These are phyloP conservation scores for Osmerus eperlanus DNA, from an alignment of 2,113 vertebrate genomes.

Conservation along the genomic window DNA sequence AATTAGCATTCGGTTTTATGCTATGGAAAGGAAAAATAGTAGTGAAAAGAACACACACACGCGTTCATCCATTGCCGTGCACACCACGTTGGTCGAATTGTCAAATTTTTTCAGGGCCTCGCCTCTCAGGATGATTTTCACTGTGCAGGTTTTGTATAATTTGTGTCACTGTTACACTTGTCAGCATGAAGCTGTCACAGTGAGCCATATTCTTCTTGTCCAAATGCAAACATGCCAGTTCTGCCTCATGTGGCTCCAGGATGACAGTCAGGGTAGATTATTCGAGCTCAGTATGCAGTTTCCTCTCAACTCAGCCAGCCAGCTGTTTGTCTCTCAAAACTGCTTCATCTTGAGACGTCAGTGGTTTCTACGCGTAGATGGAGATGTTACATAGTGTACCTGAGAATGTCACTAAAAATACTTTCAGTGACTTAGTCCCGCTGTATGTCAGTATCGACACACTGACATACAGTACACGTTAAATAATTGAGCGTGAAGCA, in stretches of 20 bases:
- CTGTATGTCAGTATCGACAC: too few species aligned
- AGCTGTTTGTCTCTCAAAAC: conserved; percentile 74
- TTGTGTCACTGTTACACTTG: conserved; percentile 77
- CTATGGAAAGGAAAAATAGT: conserved; percentile 25
- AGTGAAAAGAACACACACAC: conserved; percentile 23
- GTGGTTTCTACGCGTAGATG: conserved; percentile 58
- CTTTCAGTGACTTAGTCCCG: too few species aligned
- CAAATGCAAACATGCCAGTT: conserved; percentile 74
- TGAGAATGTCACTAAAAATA: background rate
- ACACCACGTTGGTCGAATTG: conserved; percentile 59
- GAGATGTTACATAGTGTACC: conserved; percentile 46
- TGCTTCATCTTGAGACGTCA: conserved; percentile 69
- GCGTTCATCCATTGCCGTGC: conserved; percentile 24
- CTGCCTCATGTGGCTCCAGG: conserved; percentile 69
- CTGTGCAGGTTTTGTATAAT: conserved; percentile 72
- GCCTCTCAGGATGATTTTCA: conserved; percentile 66
- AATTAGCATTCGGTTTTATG: conserved; percentile 78
- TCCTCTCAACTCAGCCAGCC: conserved; percentile 70
- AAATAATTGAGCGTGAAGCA: too few species aligned
- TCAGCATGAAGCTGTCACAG: conserved; percentile 75
- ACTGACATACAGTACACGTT: too few species aligned
- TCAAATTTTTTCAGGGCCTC: conserved; percentile 58
- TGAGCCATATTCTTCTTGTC: conserved; percentile 65
- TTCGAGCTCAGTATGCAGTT: conserved; percentile 72
- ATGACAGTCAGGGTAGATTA: conserved; percentile 73